Evolutionary conservation across 2,113 vertebrate species (phyloP).

Genomic region (Aplodontia rufa): DNA sequence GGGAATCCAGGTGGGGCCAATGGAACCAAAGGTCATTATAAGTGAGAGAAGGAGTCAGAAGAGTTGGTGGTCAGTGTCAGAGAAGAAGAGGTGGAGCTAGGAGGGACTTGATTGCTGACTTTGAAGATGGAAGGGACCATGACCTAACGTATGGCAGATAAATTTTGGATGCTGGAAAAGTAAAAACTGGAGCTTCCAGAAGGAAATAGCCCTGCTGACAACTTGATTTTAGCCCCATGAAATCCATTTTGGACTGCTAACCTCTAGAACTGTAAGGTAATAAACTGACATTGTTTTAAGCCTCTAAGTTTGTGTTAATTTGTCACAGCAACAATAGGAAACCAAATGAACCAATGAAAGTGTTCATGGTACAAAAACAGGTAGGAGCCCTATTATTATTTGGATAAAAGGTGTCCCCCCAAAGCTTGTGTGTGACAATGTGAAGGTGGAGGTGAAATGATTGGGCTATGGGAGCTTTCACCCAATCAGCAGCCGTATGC

Average conservation of each 20-base stretch:
- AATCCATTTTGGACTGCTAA: not conserved
- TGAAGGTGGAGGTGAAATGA: too few species aligned
- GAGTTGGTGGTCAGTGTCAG: not conserved
- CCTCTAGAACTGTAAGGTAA: not conserved
- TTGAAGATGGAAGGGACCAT: not conserved
- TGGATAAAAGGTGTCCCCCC: too few species aligned
- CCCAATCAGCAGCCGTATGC: too few species aligned
- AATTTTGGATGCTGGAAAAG: not conserved
- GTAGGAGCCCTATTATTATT: too few species aligned
- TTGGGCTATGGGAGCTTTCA: too few species aligned
- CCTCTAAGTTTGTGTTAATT: not conserved
- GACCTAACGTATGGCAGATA: not conserved
- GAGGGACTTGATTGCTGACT: not conserved
- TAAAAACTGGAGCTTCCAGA: not conserved
- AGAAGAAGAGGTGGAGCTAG: not conserved
- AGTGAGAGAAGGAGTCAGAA: not conserved
- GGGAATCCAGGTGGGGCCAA: not conserved
- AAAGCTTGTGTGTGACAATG: too few species aligned
- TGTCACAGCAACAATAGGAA: not conserved
- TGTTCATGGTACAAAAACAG: not conserved
- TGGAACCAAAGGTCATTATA: not conserved
- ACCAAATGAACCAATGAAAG: not conserved
- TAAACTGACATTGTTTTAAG: not conserved
- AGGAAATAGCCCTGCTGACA: not conserved
- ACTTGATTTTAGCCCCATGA: not conserved